Conservation (phyloP, 2,113 vertebrate species). For the Copsychus sechellarum region DNA sequence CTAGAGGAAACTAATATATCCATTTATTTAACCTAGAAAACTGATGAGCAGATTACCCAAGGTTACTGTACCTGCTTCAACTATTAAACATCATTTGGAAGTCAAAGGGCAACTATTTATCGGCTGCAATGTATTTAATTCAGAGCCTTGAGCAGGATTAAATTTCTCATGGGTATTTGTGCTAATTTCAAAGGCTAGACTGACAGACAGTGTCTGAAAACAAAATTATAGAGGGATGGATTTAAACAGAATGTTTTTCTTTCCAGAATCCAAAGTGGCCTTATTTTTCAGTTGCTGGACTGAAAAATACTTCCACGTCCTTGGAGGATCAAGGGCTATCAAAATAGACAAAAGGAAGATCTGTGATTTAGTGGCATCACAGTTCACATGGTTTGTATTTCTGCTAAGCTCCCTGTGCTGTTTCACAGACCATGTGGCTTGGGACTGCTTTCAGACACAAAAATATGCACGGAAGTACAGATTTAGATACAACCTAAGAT, state of each 20-base stretch:
- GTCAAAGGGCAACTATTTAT: constrained; percentile 56
- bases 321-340: constrained; percentile 66
- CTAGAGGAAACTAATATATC: constrained; percentile 25
- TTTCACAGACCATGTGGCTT: constrained; percentile 61
- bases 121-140: constrained; percentile 44
- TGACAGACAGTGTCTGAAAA: constrained; percentile 57
- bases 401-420: constrained; percentile 67
- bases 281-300: constrained; percentile 34
- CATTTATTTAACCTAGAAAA: constrained; percentile 54
- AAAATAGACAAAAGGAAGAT: constrained; percentile 76
- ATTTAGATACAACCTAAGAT: constrained; percentile 74
- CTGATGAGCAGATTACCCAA: constrained; percentile 43
- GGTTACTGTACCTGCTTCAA: constrained; percentile 53
- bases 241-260: constrained; percentile 61
- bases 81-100: constrained; percentile 57
- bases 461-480: constrained; percentile 73
- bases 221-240: constrained; percentile 37
- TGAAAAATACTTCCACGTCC: constrained; percentile 52
- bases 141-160: constrained; percentile 47
- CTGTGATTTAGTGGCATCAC: constrained; percentile 55
- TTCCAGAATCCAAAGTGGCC: constrained; percentile 48
- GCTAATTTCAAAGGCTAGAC: constrained; percentile 66
- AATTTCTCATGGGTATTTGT: constrained; percentile 64
- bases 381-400: constrained; percentile 77
- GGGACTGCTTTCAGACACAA: constrained; percentile 66